These are phyloP conservation scores for Dolichomitus sp. DNA, from an alignment of 2,888 invertebrate species.

Conservation along the genomic window DNA sequence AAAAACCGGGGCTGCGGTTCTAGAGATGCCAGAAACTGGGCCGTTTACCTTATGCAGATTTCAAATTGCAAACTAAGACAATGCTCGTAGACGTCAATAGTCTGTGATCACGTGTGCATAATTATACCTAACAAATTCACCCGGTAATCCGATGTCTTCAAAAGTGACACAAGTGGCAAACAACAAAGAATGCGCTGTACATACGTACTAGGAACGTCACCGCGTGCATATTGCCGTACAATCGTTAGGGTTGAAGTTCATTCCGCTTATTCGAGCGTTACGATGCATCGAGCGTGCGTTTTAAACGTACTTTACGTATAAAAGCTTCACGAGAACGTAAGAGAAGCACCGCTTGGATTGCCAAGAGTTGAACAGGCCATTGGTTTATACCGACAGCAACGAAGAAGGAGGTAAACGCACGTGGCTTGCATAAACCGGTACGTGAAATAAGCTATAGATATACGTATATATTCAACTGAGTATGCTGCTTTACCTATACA, in stretches of 20 bases:
- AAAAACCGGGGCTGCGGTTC: too few species aligned
- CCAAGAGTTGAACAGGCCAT: slow-evolving; percentile 45
- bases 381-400: slow-evolving; percentile 8
- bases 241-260: slow-evolving; percentile 54
- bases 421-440: slow-evolving; percentile 64
- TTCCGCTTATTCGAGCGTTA: slow-evolving; percentile 35
- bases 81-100: neutral
- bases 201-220: slow-evolving; percentile 14
- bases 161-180: neutral
- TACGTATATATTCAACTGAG: neutral
- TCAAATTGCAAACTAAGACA: neutral
- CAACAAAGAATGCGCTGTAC: neutral
- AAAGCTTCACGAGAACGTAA: slow-evolving; percentile 25
- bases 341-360: slow-evolving; percentile 18
- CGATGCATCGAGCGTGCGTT: slow-evolving; percentile 36
- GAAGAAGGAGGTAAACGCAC: slow-evolving; percentile 53
- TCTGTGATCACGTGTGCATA: neutral
- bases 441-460: slow-evolving; percentile 22
- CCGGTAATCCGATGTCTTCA: slow-evolving; percentile 1
- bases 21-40: too few species aligned
- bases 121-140: neutral
- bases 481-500: neutral
- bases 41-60: too few species aligned
- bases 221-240: slow-evolving; percentile 34
- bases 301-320: slow-evolving; percentile 2